Base-by-base conservation (phyloP, 2,797 vertebrate genomes). In the Pangasius krempfi region DNA sequence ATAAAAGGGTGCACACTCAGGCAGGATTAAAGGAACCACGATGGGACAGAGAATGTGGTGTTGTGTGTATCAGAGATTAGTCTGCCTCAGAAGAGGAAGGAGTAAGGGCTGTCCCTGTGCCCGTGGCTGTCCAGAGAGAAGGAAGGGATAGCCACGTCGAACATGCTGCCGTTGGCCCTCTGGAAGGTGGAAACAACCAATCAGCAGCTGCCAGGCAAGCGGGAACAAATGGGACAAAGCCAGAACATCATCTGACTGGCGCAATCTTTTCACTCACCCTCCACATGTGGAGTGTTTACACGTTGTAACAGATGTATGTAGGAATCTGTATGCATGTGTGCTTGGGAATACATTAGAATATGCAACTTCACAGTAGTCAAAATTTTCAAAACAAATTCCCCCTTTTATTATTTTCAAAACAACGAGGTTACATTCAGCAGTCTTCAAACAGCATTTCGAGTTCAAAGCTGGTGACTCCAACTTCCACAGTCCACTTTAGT, bases 71-170 rank as follows among this genome's bases (percentile, higher is more conserved):
- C 22, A 8, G 8, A 62, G 60, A 62, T 22, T 62, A 62, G 60
- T 25, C 60, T 62, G 25, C 0, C 14, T 33, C 64, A 68, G 64
- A 68, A 68, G 64, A 68, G 64, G 64, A 68, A 68, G 30, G 64
- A 33, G 64, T 68, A 68, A 68, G 64, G 64, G n/a, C 64, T 68
- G 62, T 30, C 89, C 73, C 30, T 54, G 70, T 92, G 85, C 7
- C 87, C 89, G 14, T 89, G 84, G 89, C 86, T 89, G 91, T 92
- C 91, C 83, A 92, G 88, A 60, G 89, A 92, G 89, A 92, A 92
- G 30, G 30, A 64, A 27, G 91, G 91, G 87, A 92, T 92, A 87
- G 90, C 86, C 85, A 92, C 91, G 25, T 92, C 89, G n/a, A 93
- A 90, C 88, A 89, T 81, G 88, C 66, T 79, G 44, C 90, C 88